Evolutionary conservation across 2,888 invertebrate genomes (phyloP).

Genomic region (Callimorpha dominula): DNA sequence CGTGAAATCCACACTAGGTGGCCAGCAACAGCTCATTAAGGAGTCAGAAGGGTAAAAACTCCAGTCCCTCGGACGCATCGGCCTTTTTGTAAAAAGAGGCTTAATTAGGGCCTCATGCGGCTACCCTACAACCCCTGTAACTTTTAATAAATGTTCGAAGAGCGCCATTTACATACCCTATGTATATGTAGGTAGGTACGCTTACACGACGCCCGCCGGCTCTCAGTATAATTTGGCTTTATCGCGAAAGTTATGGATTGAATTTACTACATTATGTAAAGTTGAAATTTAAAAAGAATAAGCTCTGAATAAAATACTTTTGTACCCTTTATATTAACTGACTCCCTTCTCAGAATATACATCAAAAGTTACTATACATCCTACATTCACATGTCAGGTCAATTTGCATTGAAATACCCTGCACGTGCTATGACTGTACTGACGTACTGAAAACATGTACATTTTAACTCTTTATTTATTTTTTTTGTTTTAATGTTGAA

Average conservation of each 20-base stretch:
- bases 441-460: too few relatives aligned
- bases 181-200: constrained; percentile 43
- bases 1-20: constrained; percentile 79
- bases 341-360: background rate
- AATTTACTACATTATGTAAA: constrained; percentile 9
- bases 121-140: constrained; percentile 85
- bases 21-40: constrained; percentile 83
- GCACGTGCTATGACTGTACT: too few relatives aligned
- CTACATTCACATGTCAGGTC: too few relatives aligned
- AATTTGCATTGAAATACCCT: too few relatives aligned
- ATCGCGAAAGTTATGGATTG: constrained; percentile 8
- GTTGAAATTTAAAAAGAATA: background rate
- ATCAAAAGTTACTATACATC: too few relatives aligned
- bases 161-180: constrained; percentile 70
- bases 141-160: constrained; percentile 86
- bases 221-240: constrained; percentile 19
- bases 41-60: constrained; percentile 84
- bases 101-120: constrained; percentile 86
- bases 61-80: constrained; percentile 69
- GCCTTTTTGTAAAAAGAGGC: constrained; percentile 84
- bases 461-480: too few relatives aligned
- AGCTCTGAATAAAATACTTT: background rate
- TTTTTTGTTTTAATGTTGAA: too few relatives aligned
- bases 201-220: constrained; percentile 29
- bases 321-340: background rate